These are phyloP conservation scores for Spodoptera picta DNA, from an alignment of 2,888 invertebrate species.

Conservation along the genomic window DNA sequence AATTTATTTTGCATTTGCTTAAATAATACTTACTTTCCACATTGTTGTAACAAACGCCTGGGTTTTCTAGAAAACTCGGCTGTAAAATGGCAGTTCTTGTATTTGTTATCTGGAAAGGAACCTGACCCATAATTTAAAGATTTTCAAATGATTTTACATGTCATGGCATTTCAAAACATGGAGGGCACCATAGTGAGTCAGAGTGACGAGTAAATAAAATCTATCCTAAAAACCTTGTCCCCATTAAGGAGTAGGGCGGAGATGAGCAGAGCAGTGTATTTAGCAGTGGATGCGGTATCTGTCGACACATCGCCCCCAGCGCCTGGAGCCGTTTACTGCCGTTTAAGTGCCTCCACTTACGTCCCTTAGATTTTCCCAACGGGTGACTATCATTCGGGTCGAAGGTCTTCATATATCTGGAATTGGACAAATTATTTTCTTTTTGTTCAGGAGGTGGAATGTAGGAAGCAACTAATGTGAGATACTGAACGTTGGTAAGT, in stretches of 20 bases:
- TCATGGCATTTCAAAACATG: neutral
- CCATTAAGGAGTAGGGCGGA: conserved; percentile 37
- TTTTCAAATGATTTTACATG: too few relatives aligned
- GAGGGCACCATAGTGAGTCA: conserved; percentile 28
- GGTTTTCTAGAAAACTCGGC: too few relatives aligned
- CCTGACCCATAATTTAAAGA: too few relatives aligned
- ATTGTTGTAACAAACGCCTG: too few relatives aligned
- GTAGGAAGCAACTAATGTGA: too few relatives aligned
- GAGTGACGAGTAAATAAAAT: conserved; percentile 34
- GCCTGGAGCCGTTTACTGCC: conserved; percentile 64
- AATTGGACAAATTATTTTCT: conserved; percentile 10
- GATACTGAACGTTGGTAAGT: too few relatives aligned
- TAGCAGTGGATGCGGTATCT: conserved; percentile 64
- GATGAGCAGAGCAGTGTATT: conserved; percentile 60
- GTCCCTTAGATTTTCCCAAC: conserved; percentile 49
- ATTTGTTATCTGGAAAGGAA: too few relatives aligned
- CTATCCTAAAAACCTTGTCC: conserved; percentile 27
- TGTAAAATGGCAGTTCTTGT: too few relatives aligned
- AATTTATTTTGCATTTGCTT: too few relatives aligned
- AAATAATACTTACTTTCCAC: too few relatives aligned
- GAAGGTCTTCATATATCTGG: conserved; percentile 35
- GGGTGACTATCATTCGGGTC: conserved; percentile 42
- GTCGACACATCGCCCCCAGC: conserved; percentile 63
- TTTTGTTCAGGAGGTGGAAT: neutral
- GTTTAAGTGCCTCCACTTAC: conserved; percentile 62